Evolutionary conservation across 2,888 invertebrate species (phyloP), one percentile per base, ranked within the genome.

Genomic region (Rhingia rostrata): DNA sequence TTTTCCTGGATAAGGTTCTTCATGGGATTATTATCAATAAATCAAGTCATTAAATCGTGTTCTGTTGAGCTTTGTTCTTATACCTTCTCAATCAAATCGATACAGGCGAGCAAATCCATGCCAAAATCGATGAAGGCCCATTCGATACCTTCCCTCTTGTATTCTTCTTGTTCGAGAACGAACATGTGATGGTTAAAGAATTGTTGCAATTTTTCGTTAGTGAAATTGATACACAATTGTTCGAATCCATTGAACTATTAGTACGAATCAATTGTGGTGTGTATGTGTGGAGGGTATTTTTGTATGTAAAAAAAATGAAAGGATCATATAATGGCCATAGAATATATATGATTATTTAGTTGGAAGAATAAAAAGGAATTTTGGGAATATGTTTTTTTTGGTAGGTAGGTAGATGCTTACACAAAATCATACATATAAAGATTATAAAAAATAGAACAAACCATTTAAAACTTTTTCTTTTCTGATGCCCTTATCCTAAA

Each of bases 171-270:
- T 93, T 97, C 97, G 91, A 97, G 94, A 88, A 97, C 96, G 93
- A 97, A 97, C 97, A 97, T 97, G 93, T 97, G 95, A 92, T 97
- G 97, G 93, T 97, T 97, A 95, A 97, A 97, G 94, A 97, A 97
- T 93, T 97, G 97, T 93, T 97, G 97, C 90, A 97, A 94, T 92
- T 97, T 96, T 93, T 97, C 97, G 92, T 97, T 97, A 92, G 97
- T 97, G 93, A 97, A 97, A 94, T 97, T 97, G 94, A 97, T 97
- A 93, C 97, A 97, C 91, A 97, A 94, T 93, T 97, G 97, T 93
- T 97, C 97, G 94, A 97, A 97, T 92, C 96, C 95, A 93, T 97
- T 97, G 93, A 92, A 95, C 95, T 95, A 94, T 92, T 60, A 88
- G 89, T 89, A 88, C 88, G 88, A 88, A 93, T 92, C 92, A 86